A percentile compares a stretch with the other conserved stretches of the same genome.
Evolutionary conservation across 2,797 vertebrate species (phyloP).

Genomic region (Sebastes diaconus): DNA sequence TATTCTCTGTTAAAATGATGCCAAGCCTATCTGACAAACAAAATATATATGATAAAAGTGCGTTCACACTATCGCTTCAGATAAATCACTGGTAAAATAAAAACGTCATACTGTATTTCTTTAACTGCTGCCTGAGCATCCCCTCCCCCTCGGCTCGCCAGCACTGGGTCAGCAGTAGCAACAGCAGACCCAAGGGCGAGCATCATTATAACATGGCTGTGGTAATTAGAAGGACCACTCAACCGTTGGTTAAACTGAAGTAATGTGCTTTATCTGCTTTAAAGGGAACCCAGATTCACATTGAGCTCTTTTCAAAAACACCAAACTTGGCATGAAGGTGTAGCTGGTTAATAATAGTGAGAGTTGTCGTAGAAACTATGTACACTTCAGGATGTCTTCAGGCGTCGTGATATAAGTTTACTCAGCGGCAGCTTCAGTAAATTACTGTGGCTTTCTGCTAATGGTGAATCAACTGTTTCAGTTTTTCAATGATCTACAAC

Average conservation of each 20-base stretch:
- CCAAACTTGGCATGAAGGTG: constrained; percentile 25
- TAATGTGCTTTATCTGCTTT: constrained; percentile 61
- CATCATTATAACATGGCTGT: constrained; percentile 67
- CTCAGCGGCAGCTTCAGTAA: not conserved
- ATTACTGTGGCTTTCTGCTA: not conserved
- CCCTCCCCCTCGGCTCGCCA: constrained; percentile 45
- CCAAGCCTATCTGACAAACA: not conserved
- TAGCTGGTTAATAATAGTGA: not conserved
- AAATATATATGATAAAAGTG: not conserved
- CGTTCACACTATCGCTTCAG: not conserved
- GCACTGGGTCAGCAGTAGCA: constrained; percentile 65
- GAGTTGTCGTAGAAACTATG: not conserved
- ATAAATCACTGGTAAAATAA: not conserved
- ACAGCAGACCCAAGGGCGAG: constrained; percentile 59
- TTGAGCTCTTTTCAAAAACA: constrained; percentile 17
- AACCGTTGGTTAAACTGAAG: constrained; percentile 64
- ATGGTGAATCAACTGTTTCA: not conserved
- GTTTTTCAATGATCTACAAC: not conserved
- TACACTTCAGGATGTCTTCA: not conserved
- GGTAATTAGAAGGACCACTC: constrained; percentile 74
- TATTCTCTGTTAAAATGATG: not conserved
- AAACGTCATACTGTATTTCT: constrained; percentile 17
- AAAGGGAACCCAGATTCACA: constrained; percentile 31
- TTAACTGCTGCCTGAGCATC: constrained; percentile 42
- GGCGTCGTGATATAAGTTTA: not conserved